Conservation (phyloP, 92 coral and sea anemone species). For the Anthopleura xanthogrammica region DNA sequence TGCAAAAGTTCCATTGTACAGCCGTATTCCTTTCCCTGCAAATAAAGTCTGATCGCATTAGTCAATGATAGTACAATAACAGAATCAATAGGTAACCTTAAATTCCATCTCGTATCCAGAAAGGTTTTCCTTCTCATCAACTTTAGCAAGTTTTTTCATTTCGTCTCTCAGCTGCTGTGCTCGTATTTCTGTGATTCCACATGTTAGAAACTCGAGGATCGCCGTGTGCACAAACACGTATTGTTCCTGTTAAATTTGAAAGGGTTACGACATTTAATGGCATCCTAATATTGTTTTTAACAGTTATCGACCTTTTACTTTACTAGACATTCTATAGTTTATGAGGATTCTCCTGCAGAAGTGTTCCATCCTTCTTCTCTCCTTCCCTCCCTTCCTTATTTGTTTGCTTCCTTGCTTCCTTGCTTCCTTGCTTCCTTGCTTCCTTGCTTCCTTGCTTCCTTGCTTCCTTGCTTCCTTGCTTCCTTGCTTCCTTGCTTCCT, state of each 20-base stretch:
- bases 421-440: too few relatives aligned
- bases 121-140: conserved; percentile 17
- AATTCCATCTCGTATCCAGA: conserved; percentile 43
- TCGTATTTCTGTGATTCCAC: conserved; percentile 68
- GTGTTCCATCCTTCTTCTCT: too few relatives aligned
- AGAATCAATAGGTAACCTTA: conserved; percentile 13
- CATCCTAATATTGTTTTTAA: too few relatives aligned
- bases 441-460: too few relatives aligned
- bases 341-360: too few relatives aligned
- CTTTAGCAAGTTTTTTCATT: conserved; percentile 37
- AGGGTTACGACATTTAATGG: neutral
- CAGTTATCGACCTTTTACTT: too few relatives aligned
- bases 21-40: too few relatives aligned
- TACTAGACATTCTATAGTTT: too few relatives aligned
- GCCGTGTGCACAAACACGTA: conserved; percentile 58
- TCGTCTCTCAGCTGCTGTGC: conserved; percentile 36
- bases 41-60: neutral
- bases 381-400: neutral
- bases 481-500: too few relatives aligned
- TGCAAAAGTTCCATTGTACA: too few relatives aligned
- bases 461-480: too few relatives aligned
- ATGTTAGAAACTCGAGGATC: conserved; percentile 50
- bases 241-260: conserved; percentile 46
- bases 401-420: neutral
- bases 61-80: neutral